Evolutionary conservation across 2,113 vertebrate species (phyloP), one percentile per base, ranked within the genome.

Genomic region (Eidolon helvum): DNA sequence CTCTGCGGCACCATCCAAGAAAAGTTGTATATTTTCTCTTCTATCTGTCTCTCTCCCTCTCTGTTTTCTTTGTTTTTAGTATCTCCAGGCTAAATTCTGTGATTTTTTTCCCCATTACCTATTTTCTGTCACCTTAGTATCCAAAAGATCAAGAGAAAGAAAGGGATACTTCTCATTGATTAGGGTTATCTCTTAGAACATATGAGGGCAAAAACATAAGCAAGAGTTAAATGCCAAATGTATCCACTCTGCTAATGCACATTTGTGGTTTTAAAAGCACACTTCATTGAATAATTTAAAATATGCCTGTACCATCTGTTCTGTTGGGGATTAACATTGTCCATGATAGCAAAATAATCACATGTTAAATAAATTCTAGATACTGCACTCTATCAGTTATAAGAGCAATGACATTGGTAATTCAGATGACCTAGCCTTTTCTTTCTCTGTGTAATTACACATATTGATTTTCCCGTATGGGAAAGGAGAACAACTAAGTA

Each of bases 261-360:
- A 91, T 94, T 88, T 82, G 75, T 88, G 55, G 33, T 77, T 97
- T 91, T 61, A 91, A 92, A 96, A 94, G 18, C 65, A 93, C 19
- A 93, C 43, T 94, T 93, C 78, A 91, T n/a, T 95, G 72, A 97
- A 87, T 96, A 92, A 94, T 96, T 94, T 93, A 96, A 95, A 96
- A 94, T 96, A 88, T 74, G 55, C 19, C 91, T 53, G 38, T 53
- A 57, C 94, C 94, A 93, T 97, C 93, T 97, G 94, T 94, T 95
- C 95, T 88, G 48, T 82, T 82, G 30, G 61, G 15, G 43, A 87
- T 84, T 96, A 89, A 71, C 92, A 75, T 79, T 91, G 74, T 57
- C 75, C 57, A 40, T 83, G 78, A 71, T 86, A 92, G 82, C 74
- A 93, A 97, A 97, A 96, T 90, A 91, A 96, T 82, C 84, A 92